These are phyloP conservation scores for Zeus faber DNA, from an alignment of 2,113 vertebrate genomes.

Conservation along the genomic window DNA sequence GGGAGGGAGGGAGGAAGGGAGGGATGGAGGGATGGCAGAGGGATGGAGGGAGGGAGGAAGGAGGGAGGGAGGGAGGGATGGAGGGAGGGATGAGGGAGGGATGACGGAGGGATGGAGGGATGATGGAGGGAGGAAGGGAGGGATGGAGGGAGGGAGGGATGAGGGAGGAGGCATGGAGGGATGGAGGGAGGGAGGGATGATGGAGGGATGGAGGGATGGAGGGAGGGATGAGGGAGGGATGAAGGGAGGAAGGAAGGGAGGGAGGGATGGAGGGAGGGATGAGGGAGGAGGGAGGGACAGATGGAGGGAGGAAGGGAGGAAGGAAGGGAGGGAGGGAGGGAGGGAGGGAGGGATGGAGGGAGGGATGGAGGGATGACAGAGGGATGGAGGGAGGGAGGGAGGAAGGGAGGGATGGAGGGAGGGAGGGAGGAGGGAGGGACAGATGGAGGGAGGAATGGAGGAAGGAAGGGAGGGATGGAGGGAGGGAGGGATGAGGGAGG, in stretches of 20 bases:
- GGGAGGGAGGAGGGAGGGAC: conserved; percentile 14
- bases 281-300: background rate
- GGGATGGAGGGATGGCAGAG: conserved; percentile 18
- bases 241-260: background rate
- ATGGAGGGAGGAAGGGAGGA: background rate
- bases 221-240: too few relatives aligned
- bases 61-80: too few relatives aligned
- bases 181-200: conserved; percentile 5
- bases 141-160: background rate
- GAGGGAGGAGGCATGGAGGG: background rate
- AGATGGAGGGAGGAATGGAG: conserved; percentile 10
- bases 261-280: conserved; percentile 12
- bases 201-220: background rate
- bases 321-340: conserved; percentile 1
- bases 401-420: background rate
- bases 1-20: conserved; percentile 15
- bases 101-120: conserved; percentile 4
- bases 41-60: conserved; percentile 12
- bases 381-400: too few relatives aligned
- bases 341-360: conserved; percentile 8
- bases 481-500: background rate
- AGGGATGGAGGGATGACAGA: too few relatives aligned
- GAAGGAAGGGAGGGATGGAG: too few relatives aligned
- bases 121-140: conserved; percentile 13
- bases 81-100: too few relatives aligned